Evolutionary conservation across 2,797 vertebrate species (phyloP).

Genomic region (Scolopax bukidnonensis): DNA sequence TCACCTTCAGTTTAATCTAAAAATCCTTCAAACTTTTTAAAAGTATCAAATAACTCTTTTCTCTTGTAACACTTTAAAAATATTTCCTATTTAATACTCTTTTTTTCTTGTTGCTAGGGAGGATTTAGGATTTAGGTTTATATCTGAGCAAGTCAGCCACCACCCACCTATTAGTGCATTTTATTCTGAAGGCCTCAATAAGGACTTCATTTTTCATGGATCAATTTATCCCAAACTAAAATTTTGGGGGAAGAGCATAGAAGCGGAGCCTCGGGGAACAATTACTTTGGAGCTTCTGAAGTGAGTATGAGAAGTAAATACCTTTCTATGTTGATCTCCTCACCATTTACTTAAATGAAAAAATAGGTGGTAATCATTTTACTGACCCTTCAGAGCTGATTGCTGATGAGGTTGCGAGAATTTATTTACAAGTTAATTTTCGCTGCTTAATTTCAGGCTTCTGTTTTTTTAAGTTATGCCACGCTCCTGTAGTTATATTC

Average conservation of each 20-base stretch:
- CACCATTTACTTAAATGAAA: not conserved
- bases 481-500: not conserved
- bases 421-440: not conserved
- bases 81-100: not conserved
- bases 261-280: conserved; percentile 94
- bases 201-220: conserved; percentile 94
- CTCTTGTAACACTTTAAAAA: not conserved
- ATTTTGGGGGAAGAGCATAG: conserved; percentile 98
- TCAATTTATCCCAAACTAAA: conserved; percentile 98
- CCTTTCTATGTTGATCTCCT: not conserved
- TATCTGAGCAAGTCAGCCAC: conserved; percentile 97
- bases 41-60: not conserved
- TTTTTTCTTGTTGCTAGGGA: conserved; percentile 78
- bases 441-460: not conserved
- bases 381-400: not conserved
- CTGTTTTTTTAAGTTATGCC: not conserved
- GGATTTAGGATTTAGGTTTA: conserved; percentile 91
- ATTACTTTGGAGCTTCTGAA: conserved; percentile 94
- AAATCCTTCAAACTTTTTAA: not conserved
- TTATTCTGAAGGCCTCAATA: conserved; percentile 89
- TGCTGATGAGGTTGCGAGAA: not conserved
- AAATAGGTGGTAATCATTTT: not conserved
- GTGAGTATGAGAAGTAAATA: conserved; percentile 78
- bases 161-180: conserved; percentile 97
- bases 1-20: not conserved